Evolutionary conservation across 37 sponge, comb jelly and placozoan species (phyloP), one percentile per base, ranked within the genome.

Genomic region (Corticium candelabrum): DNA sequence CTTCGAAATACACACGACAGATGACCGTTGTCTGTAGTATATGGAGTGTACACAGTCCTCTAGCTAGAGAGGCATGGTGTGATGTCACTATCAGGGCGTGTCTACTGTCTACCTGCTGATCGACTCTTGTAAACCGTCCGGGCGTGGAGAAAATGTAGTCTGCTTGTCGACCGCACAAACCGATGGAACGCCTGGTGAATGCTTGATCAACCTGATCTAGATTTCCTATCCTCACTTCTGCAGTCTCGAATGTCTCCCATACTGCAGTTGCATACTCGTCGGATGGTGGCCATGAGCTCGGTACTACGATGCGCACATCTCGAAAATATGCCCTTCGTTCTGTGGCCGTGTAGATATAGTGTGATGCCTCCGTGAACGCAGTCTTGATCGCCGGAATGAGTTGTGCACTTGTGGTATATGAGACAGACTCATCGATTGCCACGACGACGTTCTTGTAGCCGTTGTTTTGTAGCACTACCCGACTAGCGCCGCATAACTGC

Each of bases 71-170:
- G n/a, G n/a, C n/a, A n/a, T n/a, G n/a, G n/a, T n/a, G n/a, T n/a
- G n/a, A n/a, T n/a, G n/a, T n/a, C 21, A 50, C 62, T 50, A 50
- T 11, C 62, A 50, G 62, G 62, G 62, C 62, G 62, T 50, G 62
- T 11, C n/a, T n/a, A n/a, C n/a, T n/a, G n/a, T n/a, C n/a, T n/a
- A n/a, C n/a, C n/a, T n/a, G n/a, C n/a, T n/a, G n/a, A 27, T 21
- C 21, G 11, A 50, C 62, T 27, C 15, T 27, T 11, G 62, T 27
- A 50, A 50, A 50, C 21, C 62, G 62, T 21, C 21, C 21, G 11
- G 62, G 21, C 11, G 11, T 27, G 62, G 62, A 11, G 62, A 50
- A 50, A 50, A 50, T 50, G 62, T 50, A 50, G 11, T 50, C 62
- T 11, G 15, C 62, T 50, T 50, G 15, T 50, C 62, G 62, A 27